Base-by-base conservation (phyloP, 1,140 invertebrate genomes). In the Micrasema longulum region DNA sequence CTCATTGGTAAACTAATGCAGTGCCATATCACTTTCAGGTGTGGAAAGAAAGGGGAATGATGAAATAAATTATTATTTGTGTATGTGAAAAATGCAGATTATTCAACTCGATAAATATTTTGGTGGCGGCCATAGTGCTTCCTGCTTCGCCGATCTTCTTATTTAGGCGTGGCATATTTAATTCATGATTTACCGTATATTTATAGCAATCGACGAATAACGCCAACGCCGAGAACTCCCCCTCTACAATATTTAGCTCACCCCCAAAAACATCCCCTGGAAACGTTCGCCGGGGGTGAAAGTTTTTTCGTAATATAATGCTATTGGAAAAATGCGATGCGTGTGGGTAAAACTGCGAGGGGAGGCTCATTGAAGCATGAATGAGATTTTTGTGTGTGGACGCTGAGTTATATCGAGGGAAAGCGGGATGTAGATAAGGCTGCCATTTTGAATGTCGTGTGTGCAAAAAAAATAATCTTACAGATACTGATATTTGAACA, bases 151-250 rank as follows among this genome's bases (percentile, higher is more conserved):
- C 57, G 57, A 63, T 63, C 60, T 69, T 20, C 36, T 18, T 43
- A 55, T 57, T 60, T 60, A 57, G 50, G 52, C 66, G 50, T 67
- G 47, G 69, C 64, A 63, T 69, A 69, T 64, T 76, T 76, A 72
- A 72, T 72, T 72, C 70, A 60, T 76, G 74, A 76, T 72, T 76
- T 72, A 72, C 69, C 64, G 69, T 69, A 41, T 22, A 69, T 69
- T 75, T 72, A 76, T 76, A 63, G 67, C 74, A 67, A 76, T 76
- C 74, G 74, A 50, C 70, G 74, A 70, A 72, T 72, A 69, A 76
- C 74, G 48, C 31, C 45, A 23, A 45, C 36, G 23, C 71, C 10
- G 41, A 1, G n/a, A 47, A 16, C 50, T 12, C 64, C 55, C 73
- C 69, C 52, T 45, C 63, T 63, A 55, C 69, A 57, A 75, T 68